Evolutionary conservation across 2,888 invertebrate genomes (phyloP), one percentile per base, ranked within the genome.

Genomic region (Leucania comma): DNA sequence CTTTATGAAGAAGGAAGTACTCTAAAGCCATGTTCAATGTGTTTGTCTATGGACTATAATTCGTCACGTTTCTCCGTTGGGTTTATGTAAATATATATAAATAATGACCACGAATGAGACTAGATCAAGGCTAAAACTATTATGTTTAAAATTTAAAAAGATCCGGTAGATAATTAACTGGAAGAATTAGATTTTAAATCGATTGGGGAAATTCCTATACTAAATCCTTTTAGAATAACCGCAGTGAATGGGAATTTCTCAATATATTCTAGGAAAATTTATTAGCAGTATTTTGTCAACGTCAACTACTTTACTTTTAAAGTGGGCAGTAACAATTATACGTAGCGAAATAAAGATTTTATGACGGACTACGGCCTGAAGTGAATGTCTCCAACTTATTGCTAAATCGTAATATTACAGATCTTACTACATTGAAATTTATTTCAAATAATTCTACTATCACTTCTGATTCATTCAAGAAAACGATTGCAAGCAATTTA

Each of bases 11-110:
- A 53, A 83, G 71, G 81, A 83, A 83, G 68, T 73, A 17, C 51
- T n/a, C n/a, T 51, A 14, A 6, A 42, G 12, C 14, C 9, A 20
- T 53, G 2, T 22, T 26, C 42, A 53, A 53, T 57, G 0, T 57
- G 8, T 35, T 26, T 59, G 64, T 8, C 26, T 61, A 17, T 54
- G 32, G 29, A 35, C 24, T 22, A 56, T 32, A 2, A 24, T 61
- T 58, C 48, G 69, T 81, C 82, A 82, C 83, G 82, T 81, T 64
- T 81, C 67, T 58, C n/a, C 26, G 50, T 61, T 51, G 42, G 22
- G 6, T 53, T 72, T 81, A 72, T 68, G 79, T 63, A 79, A 81
- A 81, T 72, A 78, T 20, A 74, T n/a, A 46, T 58, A 9, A 59
- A 26, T 59, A 66, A 60, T 62, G 46, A 75, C 42, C 38, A 80